These are phyloP conservation scores for Plebejus argus DNA, from an alignment of 2,888 invertebrate species.

Conservation along the genomic window DNA sequence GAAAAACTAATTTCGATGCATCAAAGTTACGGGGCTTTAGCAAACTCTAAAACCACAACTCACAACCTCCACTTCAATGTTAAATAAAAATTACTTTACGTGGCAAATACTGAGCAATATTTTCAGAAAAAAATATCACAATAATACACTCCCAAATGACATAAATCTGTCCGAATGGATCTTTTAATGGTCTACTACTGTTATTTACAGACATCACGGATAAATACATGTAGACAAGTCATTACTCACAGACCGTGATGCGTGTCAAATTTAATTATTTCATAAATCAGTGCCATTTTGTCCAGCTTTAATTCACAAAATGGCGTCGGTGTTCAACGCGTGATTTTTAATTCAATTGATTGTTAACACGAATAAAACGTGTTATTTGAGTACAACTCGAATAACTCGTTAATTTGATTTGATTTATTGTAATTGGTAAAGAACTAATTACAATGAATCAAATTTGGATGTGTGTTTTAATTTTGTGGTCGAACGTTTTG, in stretches of 20 bases:
- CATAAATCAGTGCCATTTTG: constrained; percentile 26
- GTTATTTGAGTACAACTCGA: neutral
- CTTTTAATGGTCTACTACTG: neutral
- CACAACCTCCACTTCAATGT: too few species aligned
- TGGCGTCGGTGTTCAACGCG: neutral
- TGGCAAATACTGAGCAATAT: neutral
- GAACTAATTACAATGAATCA: too few species aligned
- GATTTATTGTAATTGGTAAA: too few species aligned
- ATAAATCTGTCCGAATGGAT: neutral
- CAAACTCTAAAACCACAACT: too few species aligned
- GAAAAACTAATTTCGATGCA: too few species aligned
- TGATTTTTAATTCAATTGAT: constrained; percentile 10
- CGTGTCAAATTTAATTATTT: constrained; percentile 29
- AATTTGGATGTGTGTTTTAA: too few species aligned
- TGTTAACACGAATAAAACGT: neutral
- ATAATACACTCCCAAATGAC: neutral
- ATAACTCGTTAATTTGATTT: neutral
- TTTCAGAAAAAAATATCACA: neutral
- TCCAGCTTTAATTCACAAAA: constrained; percentile 11
- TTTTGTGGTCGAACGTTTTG: too few species aligned
- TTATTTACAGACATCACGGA: constrained; percentile 10
- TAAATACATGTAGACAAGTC: constrained; percentile 17
- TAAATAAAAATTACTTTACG: too few species aligned
- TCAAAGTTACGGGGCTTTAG: too few species aligned
- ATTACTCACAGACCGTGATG: neutral